Base-by-base conservation (phyloP, 1,140 invertebrate genomes). In the Sminthurides bifidus region DNA sequence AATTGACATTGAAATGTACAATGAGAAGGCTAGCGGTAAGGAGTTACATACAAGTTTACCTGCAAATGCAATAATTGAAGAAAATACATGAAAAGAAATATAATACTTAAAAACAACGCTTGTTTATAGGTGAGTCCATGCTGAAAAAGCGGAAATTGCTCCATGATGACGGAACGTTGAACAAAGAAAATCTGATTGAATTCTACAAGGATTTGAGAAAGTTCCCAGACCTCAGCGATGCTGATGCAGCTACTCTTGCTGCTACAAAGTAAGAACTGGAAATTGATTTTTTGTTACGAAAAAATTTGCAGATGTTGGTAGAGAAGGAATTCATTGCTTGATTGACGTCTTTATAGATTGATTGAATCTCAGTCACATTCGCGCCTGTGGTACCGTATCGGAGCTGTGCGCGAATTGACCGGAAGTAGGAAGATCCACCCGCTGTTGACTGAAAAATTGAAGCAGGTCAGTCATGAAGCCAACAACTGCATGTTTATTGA, bases 341-440 rank as follows among this genome's bases (percentile, higher is more conserved):
- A 40, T n/a, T 40, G n/a, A 29, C 48, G 3, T 65, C 12, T 50
- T 58, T 43, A 50, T 26, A 72, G 76, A 55, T 61, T 80, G 17
- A 69, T 75, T 15, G 73, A 79, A 59, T 67, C 74, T 23, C 70
- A 74, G 56, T 69, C 70, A 1, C 77, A 79, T 57, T 71, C 70
- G 17, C 68, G 75, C 10, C 72, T 76, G 58, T 81, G 78, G 77
- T 81, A 81, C 66, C 69, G 79, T 10, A 78, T 81, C 50, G 77
- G 77, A 35, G 79, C 78, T 41, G 73, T 77, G 8, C 65, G 79
- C 29, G 67, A 66, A 14, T 59, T 80, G 40, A 73, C 76, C 3
- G 79, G 79, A n/a, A 72, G 33, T 35, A 35, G n/a, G 33, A 35
- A 35, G n/a, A 35, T 35, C 33, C 33, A 35, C n/a, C 33, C 8